Evolutionary conservation across 1,140 invertebrate genomes (phyloP), one percentile per base, ranked within the genome.

Genomic region (Drosophila hydei): DNA sequence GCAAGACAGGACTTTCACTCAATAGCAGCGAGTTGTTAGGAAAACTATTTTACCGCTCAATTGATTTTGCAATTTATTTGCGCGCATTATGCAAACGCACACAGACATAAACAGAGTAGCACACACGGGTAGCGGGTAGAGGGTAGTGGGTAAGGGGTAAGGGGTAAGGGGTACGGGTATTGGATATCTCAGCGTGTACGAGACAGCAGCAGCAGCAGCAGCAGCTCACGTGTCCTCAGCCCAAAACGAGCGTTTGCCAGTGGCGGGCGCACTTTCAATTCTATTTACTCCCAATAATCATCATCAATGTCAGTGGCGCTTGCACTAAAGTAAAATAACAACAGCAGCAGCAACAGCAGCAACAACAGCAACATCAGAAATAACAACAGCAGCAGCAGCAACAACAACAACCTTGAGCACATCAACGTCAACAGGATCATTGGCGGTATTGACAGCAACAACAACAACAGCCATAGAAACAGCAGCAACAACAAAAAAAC

Each of bases 1-100:
- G 27, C 38, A 25, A 25, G 30, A 18, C 36, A 36, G 48, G 80
- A 73, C 77, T 78, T 72, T 81, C 43, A 75, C 60, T 70, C 60
- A 56, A 63, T 73, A 63, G 62, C 60, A 56, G 38, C 47, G 40
- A 61, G 45, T 51, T 68, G 33, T 54, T 70, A 58, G 71, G 73
- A 64, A 79, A 89, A 89, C 89, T 90, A 90, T 90, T 90, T 90
- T 90, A 89, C 77, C 89, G 78, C 89, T 90, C 89, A 90, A 90
- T 90, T 90, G 89, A 90, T 90, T 90, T 90, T 90, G 75, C 77
- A 89, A 90, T 90, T 90, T 90, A 90, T 90, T 87, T 85, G 68
- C 64, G 71, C 84, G 74, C 83, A 90, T 89, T 89, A 89, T 79
- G 77, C 63, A 67, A 69, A 73, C 50, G 51, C 25, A 58, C 42